Conservation (phyloP, 2,113 vertebrate genomes). For the Dipodomys spectabilis region DNA sequence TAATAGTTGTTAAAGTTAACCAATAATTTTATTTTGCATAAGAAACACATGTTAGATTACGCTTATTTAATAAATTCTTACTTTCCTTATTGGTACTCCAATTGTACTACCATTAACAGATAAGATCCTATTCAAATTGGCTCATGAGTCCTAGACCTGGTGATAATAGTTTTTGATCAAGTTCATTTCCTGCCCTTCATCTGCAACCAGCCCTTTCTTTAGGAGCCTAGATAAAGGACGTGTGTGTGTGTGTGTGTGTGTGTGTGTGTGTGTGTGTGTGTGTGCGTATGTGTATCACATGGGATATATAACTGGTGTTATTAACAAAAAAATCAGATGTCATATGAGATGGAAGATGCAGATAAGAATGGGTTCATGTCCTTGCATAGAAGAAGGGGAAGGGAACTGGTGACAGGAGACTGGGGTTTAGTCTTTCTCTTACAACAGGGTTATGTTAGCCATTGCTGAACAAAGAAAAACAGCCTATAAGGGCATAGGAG, state of each 20-base stretch:
- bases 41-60: background rate
- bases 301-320: background rate
- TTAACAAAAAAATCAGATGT: background rate
- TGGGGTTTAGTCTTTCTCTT: background rate
- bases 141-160: background rate
- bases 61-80: background rate
- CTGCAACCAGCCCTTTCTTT: background rate
- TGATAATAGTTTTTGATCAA: background rate
- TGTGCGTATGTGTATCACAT: background rate
- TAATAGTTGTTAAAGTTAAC: background rate
- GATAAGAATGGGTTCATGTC: background rate
- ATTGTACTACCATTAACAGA: background rate
- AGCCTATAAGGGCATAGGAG: background rate
- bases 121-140: background rate
- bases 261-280: background rate
- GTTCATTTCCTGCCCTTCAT: background rate
- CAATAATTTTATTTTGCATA: background rate
- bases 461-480: background rate
- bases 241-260: background rate
- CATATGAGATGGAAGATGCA: background rate
- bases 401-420: background rate
- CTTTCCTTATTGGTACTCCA: background rate
- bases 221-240: background rate
- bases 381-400: background rate
- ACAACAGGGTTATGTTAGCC: background rate